Evolutionary conservation across 2,797 vertebrate genomes (phyloP).

Genomic region (Botia almorhae): DNA sequence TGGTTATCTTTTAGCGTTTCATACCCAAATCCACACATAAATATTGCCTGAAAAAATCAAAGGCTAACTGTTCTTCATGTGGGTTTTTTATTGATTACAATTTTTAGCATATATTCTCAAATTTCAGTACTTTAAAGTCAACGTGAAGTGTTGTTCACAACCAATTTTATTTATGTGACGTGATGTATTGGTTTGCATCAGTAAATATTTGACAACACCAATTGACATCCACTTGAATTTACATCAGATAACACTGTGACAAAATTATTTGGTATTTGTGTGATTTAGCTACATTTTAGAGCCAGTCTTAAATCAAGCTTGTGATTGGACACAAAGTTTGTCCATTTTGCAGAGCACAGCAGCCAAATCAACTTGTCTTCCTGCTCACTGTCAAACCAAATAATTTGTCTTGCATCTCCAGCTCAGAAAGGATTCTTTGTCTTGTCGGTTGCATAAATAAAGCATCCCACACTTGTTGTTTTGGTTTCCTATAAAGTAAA

Average conservation of each 20-base stretch:
- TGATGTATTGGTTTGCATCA: background rate
- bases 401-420: constrained; percentile 14
- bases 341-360: background rate
- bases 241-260: background rate
- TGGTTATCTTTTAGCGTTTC: constrained; percentile 10
- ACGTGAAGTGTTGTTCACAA: background rate
- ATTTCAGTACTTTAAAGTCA: background rate
- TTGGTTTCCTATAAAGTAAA: constrained; percentile 50
- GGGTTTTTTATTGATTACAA: background rate
- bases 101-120: background rate
- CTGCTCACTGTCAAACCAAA: constrained; percentile 21
- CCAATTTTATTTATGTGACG: background rate
- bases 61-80: background rate
- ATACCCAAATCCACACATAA: too few species aligned
- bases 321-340: background rate
- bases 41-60: too few species aligned
- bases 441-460: constrained; percentile 35
- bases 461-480: constrained; percentile 46
- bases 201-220: too few species aligned
- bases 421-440: constrained; percentile 39
- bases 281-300: background rate
- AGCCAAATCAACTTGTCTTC: constrained; percentile 17
- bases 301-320: background rate
- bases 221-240: background rate
- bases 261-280: background rate